These are phyloP conservation scores for Buteo buteo DNA, from an alignment of 2,113 vertebrate genomes.

Conservation along the genomic window DNA sequence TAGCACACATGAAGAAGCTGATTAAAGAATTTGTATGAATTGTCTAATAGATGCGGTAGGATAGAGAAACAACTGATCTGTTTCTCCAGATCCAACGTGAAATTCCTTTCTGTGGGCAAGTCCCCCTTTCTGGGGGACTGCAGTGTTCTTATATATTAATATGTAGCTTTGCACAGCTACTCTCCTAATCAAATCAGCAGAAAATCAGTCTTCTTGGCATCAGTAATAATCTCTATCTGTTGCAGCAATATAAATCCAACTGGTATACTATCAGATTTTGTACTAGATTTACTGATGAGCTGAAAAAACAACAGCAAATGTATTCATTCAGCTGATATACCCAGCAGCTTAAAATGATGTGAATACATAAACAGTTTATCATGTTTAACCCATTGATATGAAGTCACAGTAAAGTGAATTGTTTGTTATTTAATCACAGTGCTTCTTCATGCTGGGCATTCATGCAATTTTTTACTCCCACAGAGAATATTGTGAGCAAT, in stretches of 20 bases:
- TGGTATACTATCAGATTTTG: constrained; percentile 22
- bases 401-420: background rate
- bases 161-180: background rate
- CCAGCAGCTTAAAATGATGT: constrained; percentile 9
- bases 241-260: constrained; percentile 53
- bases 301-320: constrained; percentile 2
- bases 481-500: background rate
- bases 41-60: constrained; percentile 14
- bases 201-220: constrained; percentile 34
- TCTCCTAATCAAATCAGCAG: constrained; percentile 47
- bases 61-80: background rate
- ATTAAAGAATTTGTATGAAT: constrained; percentile 61
- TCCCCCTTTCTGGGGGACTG: background rate
- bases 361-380: constrained; percentile 33
- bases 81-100: background rate
- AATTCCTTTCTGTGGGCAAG: background rate
- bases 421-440: background rate
- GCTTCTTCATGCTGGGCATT: background rate
- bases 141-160: background rate
- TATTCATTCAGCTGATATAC: constrained; percentile 17
- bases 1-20: constrained; percentile 39
- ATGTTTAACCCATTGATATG: constrained; percentile 15
- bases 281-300: constrained; percentile 35
- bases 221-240: constrained; percentile 44
- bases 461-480: background rate